Evolutionary conservation across 2,797 vertebrate species (phyloP).

Genomic region (Chelidonichthys spinosus): DNA sequence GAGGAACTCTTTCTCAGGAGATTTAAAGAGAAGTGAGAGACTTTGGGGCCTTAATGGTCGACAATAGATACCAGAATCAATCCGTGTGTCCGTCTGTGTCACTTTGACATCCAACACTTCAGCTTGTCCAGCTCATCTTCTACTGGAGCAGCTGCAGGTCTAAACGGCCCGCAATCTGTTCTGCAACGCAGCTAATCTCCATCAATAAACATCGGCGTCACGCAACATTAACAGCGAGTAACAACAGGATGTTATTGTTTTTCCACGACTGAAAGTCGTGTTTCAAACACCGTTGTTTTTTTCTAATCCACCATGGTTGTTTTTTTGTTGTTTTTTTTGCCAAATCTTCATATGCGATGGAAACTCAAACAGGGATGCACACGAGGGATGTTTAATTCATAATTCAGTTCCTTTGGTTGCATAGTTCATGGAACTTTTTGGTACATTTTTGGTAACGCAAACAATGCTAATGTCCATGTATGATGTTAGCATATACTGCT

Average conservation of each 20-base stretch:
- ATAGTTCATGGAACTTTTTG: background rate
- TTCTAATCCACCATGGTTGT: background rate
- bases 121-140: background rate
- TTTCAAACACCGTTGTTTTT: background rate
- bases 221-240: background rate
- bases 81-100: background rate
- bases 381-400: background rate
- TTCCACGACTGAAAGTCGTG: background rate
- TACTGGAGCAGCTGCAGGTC: background rate
- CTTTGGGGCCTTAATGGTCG: background rate
- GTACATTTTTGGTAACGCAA: background rate
- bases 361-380: background rate
- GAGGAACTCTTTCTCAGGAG: conserved; percentile 5
- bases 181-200: conserved; percentile 4
- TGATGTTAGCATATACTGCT: background rate
- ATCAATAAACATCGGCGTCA: conserved; percentile 3
- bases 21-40: conserved; percentile 31
- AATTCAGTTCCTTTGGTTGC: background rate
- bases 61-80: conserved; percentile 13
- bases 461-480: background rate
- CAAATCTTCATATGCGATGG: background rate
- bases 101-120: background rate
- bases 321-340: background rate
- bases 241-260: background rate
- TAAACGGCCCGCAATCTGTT: conserved; percentile 6